Conservation (phyloP, 2,113 vertebrate genomes). For the Ramphastos sulfuratus region DNA sequence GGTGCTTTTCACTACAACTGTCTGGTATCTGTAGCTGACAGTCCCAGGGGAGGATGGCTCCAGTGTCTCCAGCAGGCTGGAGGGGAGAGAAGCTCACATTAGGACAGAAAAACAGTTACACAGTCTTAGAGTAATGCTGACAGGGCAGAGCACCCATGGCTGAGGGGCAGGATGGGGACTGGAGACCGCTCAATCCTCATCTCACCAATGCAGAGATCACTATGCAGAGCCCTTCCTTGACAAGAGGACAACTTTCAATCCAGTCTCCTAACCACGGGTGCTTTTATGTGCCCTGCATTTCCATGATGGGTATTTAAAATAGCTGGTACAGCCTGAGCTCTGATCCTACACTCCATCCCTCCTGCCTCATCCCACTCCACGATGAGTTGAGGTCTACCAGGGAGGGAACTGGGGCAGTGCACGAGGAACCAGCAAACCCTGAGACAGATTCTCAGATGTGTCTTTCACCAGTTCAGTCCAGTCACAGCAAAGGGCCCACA, state of each 20-base stretch:
- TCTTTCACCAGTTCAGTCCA: background rate
- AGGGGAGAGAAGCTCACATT: background rate
- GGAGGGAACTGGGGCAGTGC: background rate
- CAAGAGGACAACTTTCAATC: background rate
- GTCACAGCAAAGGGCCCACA: background rate
- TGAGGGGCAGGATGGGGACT: background rate
- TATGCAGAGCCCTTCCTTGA: accelerated
- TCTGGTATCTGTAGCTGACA: background rate
- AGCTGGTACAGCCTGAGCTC: background rate
- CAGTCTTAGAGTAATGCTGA: background rate
- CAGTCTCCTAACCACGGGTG: background rate
- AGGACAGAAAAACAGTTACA: accelerated
- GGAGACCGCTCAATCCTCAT: background rate
- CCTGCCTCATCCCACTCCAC: background rate
- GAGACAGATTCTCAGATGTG: background rate
- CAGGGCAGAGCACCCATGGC: background rate
- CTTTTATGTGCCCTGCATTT: background rate
- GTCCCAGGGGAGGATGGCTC: background rate
- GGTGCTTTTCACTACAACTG: background rate
- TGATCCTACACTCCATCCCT: accelerated
- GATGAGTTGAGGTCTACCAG: background rate
- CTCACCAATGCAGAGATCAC: background rate
- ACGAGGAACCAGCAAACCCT: background rate
- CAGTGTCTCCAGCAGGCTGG: background rate
- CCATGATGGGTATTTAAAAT: background rate